Evolutionary conservation across 2,113 vertebrate species (phyloP).

Genomic region (Rissa tridactyla): DNA sequence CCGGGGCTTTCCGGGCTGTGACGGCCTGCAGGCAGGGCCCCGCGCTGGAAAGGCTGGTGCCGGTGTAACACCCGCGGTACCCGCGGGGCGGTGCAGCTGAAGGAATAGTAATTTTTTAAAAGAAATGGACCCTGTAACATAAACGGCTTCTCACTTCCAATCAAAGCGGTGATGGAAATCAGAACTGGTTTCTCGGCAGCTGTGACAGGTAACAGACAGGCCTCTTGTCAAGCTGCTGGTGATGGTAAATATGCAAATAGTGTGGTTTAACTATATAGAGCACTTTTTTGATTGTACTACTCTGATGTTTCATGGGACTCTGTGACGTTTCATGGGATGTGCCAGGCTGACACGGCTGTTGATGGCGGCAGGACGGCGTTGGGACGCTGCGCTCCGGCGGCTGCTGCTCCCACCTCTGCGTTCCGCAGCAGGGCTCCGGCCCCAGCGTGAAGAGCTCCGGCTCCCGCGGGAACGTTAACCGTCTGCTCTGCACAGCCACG

Average conservation of each 20-base stretch:
- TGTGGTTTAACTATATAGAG: no score
- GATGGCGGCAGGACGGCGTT: accelerated
- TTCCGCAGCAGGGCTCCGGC: no score
- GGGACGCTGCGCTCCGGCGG: accelerated
- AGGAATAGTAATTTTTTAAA: background rate
- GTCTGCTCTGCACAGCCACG: background rate
- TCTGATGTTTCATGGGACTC: no score
- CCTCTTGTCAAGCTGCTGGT: background rate
- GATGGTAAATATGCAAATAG: background rate
- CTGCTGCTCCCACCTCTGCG: background rate
- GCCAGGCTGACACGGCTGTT: accelerated
- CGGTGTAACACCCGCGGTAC: background rate
- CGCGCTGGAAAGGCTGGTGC: background rate
- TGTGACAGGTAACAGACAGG: no score
- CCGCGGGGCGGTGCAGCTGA: background rate
- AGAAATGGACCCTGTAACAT: no score
- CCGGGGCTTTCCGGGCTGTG: background rate
- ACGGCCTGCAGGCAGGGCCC: background rate
- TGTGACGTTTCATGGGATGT: no score
- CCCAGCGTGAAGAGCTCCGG: background rate
- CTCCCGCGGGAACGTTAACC: background rate
- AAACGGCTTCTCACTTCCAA: background rate
- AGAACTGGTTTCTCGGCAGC: background rate
- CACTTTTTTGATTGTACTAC: background rate
- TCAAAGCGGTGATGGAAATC: background rate